A percentile compares a stretch with the other conserved stretches of the same genome.
Conservation (phyloP, 2,113 vertebrate species). For the Sterna hirundo region DNA sequence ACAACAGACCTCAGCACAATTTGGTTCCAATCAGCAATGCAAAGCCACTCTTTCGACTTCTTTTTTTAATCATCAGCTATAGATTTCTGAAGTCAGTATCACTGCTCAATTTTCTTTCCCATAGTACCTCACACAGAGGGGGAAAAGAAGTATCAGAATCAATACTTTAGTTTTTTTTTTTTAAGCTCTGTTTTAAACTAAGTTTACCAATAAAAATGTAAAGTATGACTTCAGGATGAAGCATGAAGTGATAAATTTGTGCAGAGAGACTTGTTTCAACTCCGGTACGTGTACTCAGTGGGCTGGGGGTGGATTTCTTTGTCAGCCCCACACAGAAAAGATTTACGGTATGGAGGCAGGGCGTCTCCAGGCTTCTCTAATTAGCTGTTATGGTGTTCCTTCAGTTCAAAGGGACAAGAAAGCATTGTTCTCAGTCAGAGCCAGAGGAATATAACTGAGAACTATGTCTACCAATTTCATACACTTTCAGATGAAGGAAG, state of each 20-base stretch:
- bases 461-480: not conserved
- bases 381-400: not conserved
- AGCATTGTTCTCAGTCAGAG: not conserved
- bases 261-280: not conserved
- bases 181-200: not conserved
- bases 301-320: not conserved
- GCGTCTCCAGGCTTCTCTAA: not conserved
- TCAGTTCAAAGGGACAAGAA: not conserved
- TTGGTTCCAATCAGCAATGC: not conserved
- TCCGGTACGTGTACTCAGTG: rapidly evolving
- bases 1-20: not conserved
- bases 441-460: not conserved
- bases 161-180: not conserved
- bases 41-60: not conserved
- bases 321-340: not conserved
- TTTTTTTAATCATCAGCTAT: not conserved
- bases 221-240: not conserved
- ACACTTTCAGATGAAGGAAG: not conserved
- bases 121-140: not conserved
- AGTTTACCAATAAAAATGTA: not conserved
- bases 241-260: not conserved
- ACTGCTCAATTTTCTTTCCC: not conserved
- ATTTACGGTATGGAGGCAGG: not conserved
- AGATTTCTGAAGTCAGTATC: not conserved
- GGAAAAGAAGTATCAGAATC: rapidly evolving